Base-by-base conservation (phyloP, 2,113 vertebrate genomes). In the Acrocephalus arundinaceus region DNA sequence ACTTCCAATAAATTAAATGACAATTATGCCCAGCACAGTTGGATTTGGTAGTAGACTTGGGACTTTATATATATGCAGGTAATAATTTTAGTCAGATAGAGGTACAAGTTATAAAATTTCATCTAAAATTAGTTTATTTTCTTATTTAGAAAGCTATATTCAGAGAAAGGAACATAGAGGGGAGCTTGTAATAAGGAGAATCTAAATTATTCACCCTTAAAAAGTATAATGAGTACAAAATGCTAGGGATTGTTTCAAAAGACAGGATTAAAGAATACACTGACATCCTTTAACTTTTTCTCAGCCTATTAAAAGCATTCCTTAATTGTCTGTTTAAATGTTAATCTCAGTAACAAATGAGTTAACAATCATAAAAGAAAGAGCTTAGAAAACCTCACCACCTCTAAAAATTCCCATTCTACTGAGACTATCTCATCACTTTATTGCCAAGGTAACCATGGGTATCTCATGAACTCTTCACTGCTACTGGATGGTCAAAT, bases 381-480 rank as follows among this genome's bases (percentile, higher is more conserved):
- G 61, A 84, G 65, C 65, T 94, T 85, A 87, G 76, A 77, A 93
- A 92, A 77, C 73, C 79, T 79, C 39, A 70, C 30, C 78, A 67
- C 52, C 67, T 85, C 87, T 83, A 94, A 95, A 95, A 84, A 85
- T 91, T 95, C 67, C 63, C 75, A 51, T 91, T 93, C 81, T 80
- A 51, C 78, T 85, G 46, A 87, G 62, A 51, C 31, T 93, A 62
- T 83, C 75, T 91, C 81, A 80, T 93, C 59, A 35, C 55, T 87
- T 94, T 79, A 96, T 96, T 89, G 78, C 85, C 85, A 86, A 83
- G 92, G 89, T 94, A 94, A 95, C 91, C 66, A 83, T 11, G 57
- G 51, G 81, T 65, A 58, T 82, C 71, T 93, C 81, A 28, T 70
- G 67, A 87, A 76, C 37, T 73, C 81, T 76, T 87, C 81, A 66